Conservation (phyloP, 2,888 invertebrate genomes). For the Pollenia amentaria region DNA sequence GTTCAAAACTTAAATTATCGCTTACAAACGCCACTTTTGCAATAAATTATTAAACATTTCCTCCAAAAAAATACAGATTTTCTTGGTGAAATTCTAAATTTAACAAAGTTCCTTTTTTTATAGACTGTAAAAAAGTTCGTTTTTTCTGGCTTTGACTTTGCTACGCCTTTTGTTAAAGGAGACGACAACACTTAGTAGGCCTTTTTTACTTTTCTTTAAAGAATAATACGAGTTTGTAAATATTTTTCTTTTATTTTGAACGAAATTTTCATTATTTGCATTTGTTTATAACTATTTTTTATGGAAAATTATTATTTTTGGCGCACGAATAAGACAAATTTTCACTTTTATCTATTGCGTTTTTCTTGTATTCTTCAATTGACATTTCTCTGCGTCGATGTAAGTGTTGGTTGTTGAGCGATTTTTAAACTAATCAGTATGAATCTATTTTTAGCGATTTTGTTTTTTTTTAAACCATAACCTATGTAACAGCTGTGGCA, state of each 20-base stretch:
- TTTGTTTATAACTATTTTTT: conserved; percentile 26
- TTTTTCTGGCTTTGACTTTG: conserved; percentile 21
- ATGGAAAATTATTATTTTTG: conserved; percentile 54
- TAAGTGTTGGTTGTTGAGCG: conserved; percentile 4
- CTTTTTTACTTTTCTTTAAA: neutral
- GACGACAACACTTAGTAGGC: neutral
- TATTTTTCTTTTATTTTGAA: conserved; percentile 1
- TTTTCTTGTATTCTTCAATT: conserved; percentile 48
- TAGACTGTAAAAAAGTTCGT: neutral
- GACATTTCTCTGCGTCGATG: conserved; percentile 49
- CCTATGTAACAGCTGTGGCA: no score
- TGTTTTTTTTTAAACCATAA: no score
- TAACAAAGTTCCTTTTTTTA: conserved; percentile 40
- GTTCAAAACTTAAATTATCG: conserved; percentile 83
- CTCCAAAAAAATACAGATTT: conserved; percentile 75
- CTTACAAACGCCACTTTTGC: conserved; percentile 84
- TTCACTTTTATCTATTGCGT: conserved; percentile 55
- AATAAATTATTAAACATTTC: conserved; percentile 79
- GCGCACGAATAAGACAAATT: conserved; percentile 65
- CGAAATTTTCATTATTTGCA: conserved; percentile 43
- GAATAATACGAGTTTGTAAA: neutral
- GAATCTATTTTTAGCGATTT: no score
- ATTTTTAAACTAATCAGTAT: neutral
- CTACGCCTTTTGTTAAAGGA: conserved; percentile 26
- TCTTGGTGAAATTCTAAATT: conserved; percentile 69